phyloP scores from a whole-genome alignment of 2,113 vertebrate genomes.

The Psilopogon haemacephalus region DNA sequence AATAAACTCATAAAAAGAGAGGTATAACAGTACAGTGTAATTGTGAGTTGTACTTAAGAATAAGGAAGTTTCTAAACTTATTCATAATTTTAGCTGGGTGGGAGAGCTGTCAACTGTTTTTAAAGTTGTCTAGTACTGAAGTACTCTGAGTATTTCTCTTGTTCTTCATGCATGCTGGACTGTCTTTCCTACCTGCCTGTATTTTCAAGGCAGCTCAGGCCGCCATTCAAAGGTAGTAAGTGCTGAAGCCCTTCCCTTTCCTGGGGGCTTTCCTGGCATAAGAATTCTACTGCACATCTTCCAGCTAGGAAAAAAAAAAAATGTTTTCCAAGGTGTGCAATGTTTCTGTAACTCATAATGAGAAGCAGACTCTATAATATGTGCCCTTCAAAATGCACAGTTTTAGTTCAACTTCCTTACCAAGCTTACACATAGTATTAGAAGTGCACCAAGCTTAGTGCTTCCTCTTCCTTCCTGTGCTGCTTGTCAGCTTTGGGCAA shows the following conservation, averaged over 20 bases:
- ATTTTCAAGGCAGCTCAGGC: background rate
- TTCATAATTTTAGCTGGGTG: background rate
- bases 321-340: background rate
- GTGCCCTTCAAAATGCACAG: background rate
- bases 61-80: background rate
- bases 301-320: background rate
- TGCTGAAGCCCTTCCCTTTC: background rate
- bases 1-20: background rate
- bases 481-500: background rate
- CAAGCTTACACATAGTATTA: background rate
- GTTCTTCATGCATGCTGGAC: background rate
- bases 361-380: background rate
- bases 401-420: background rate
- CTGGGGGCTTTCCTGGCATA: background rate
- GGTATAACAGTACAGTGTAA: background rate
- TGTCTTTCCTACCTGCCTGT: background rate
- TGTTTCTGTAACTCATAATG: background rate
- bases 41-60: background rate
- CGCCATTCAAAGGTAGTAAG: background rate
- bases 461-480: background rate
- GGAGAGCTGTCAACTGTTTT: background rate
- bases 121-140: background rate
- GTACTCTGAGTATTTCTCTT: background rate
- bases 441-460: background rate
- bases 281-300: background rate